Evolutionary conservation across 2,113 vertebrate genomes (phyloP).

Genomic region (Gymnogyps californianus): DNA sequence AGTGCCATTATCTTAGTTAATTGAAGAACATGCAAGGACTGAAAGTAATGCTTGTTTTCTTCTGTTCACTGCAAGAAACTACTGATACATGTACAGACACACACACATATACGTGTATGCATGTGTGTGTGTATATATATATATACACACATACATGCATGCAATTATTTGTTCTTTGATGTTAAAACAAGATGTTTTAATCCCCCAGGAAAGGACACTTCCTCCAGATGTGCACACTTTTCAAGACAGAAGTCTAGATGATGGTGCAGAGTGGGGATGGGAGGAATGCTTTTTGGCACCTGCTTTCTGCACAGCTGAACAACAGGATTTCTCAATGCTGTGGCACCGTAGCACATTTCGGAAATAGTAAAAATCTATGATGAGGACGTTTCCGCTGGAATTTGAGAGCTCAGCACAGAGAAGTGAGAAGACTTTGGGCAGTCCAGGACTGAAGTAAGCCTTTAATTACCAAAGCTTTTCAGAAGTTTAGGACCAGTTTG

Average conservation of each 20-base stretch:
- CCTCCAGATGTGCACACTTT: background rate
- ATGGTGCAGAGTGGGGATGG: background rate
- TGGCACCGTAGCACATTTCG: background rate
- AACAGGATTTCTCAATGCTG: background rate
- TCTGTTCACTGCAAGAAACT: background rate
- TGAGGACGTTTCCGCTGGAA: background rate
- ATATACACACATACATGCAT: rapidly evolving
- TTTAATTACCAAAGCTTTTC: background rate
- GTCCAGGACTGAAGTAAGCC: background rate
- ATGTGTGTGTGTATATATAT: background rate
- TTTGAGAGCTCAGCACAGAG: background rate
- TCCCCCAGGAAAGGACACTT: background rate
- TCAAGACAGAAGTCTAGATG: background rate
- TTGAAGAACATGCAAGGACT: background rate
- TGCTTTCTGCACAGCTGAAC: background rate
- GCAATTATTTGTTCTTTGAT: background rate
- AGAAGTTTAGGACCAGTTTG: background rate
- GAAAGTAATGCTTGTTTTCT: background rate
- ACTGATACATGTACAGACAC: background rate
- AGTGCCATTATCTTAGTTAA: background rate
- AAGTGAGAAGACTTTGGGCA: background rate
- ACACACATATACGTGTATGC: rapidly evolving
- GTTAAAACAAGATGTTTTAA: background rate
- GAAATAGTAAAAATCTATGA: background rate
- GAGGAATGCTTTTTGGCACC: background rate